Percentiles rank a stretch among this genome's conserved stretches.
These are phyloP conservation scores for Drosophila melanocephala DNA, from an alignment of 2,888 invertebrate genomes.

Conservation along the genomic window DNA sequence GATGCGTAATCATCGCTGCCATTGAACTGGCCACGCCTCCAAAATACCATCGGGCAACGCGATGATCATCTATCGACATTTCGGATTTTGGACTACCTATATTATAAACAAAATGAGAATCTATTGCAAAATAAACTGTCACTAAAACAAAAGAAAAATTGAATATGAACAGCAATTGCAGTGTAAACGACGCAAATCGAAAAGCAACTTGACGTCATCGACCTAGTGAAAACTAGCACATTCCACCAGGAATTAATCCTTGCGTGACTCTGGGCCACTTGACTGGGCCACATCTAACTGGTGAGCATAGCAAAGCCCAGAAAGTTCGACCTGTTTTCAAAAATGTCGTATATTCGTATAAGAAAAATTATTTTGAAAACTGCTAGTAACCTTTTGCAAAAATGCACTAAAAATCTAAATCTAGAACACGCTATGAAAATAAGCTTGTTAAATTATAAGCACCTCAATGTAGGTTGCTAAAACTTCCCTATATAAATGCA, in stretches of 20 bases:
- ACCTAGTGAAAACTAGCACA: constrained; percentile 8
- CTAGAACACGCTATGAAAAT: not conserved
- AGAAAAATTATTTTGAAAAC: not conserved
- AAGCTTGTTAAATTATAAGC: not conserved
- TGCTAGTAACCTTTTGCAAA: not conserved
- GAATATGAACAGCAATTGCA: constrained; percentile 9
- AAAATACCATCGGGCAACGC: constrained; percentile 93
- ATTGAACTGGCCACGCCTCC: constrained; percentile 97
- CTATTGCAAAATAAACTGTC: not conserved
- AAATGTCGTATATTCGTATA: not conserved
- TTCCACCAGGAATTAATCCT: constrained; percentile 6
- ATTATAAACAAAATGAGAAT: not conserved
- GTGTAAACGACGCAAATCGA: constrained; percentile 34
- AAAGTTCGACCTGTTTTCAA: not conserved
- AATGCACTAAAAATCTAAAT: not conserved
- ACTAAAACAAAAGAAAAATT: not conserved
- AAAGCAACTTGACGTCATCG: constrained; percentile 40
- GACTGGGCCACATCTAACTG: not conserved
- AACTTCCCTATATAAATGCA: not conserved
- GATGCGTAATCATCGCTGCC: constrained; percentile 97
- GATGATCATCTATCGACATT: constrained; percentile 38
- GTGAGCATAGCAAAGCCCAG: not conserved
- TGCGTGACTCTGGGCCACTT: constrained; percentile 34
- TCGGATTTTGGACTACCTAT: not conserved
- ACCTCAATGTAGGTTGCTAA: not conserved